These are phyloP conservation scores for Tenthredo notha DNA, from an alignment of 2,888 invertebrate species.

Conservation along the genomic window DNA sequence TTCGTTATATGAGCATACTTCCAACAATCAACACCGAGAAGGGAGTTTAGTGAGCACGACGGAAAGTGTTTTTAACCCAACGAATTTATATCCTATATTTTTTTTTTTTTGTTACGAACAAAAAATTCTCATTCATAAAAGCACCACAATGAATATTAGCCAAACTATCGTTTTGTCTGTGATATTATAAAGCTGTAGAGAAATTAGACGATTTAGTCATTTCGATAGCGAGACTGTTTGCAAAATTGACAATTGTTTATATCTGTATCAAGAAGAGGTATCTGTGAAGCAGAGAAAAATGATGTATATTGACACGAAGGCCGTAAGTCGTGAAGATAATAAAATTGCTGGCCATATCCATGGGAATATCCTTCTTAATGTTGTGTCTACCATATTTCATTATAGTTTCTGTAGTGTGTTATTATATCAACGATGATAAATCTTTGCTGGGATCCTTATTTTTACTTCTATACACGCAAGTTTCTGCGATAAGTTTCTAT, in stretches of 20 bases:
- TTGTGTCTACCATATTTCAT: not conserved
- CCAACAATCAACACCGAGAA: no score
- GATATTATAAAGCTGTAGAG: not conserved
- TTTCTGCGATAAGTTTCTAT: not conserved
- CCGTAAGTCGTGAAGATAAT: not conserved
- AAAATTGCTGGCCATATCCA: not conserved
- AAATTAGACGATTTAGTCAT: not conserved
- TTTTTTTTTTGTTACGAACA: not conserved
- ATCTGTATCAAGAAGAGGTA: not conserved
- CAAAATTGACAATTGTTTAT: not conserved
- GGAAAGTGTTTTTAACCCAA: not conserved
- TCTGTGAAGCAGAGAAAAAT: not conserved
- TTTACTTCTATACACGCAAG: not conserved
- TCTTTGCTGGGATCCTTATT: not conserved
- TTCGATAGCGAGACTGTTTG: not conserved
- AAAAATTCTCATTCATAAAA: not conserved
- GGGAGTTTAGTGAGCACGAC: not conserved
- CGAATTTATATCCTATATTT: not conserved
- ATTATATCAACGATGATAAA: not conserved
- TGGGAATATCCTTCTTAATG: not conserved
- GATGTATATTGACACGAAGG: not conserved
- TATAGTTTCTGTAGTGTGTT: not conserved
- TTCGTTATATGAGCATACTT: not conserved
- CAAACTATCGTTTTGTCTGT: not conserved
- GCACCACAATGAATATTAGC: not conserved